phyloP scores from a whole-genome alignment of 2,797 vertebrate species.

The Myotis pilosus region DNA sequence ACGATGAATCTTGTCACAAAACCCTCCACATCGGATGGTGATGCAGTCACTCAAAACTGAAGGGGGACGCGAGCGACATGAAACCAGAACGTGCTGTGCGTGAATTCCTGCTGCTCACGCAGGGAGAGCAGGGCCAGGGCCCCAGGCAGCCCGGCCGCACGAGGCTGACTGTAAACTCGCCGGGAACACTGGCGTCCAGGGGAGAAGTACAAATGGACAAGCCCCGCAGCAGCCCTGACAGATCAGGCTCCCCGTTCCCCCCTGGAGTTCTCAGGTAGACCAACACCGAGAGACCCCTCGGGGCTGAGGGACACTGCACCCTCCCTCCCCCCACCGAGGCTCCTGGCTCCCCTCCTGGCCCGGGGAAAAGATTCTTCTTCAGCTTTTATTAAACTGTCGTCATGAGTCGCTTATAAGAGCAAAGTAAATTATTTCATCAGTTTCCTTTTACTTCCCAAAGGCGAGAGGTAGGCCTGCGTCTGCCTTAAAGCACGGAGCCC shows the following conservation, averaged over 20 bases:
- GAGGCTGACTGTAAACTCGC: not conserved
- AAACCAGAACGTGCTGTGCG: accelerated
- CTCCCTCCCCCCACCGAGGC: no score
- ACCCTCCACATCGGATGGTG: not conserved
- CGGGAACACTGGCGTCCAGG: not conserved
- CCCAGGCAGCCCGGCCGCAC: accelerated
- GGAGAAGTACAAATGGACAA: not conserved
- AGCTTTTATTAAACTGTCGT: slow-evolving; percentile 35
- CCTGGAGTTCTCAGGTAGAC: not conserved
- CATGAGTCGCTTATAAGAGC: slow-evolving; percentile 27
- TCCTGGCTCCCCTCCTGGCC: not conserved
- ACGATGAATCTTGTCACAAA: not conserved
- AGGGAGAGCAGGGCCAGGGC: not conserved
- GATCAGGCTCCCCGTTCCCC: not conserved
- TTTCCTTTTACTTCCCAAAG: slow-evolving; percentile 37
- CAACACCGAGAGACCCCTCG: accelerated
- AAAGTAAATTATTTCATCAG: slow-evolving; percentile 13
- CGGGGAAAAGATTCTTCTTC: not conserved
- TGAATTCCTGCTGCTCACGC: not conserved
- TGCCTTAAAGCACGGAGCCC: slow-evolving; percentile 11
- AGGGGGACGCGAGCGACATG: not conserved
- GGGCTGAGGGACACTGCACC: no score
- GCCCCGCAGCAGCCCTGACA: not conserved
- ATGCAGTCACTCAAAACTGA: not conserved
- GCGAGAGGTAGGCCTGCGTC: not conserved